Evolutionary conservation across 2,113 vertebrate species (phyloP).

Genomic region (Corydoras maculifer): DNA sequence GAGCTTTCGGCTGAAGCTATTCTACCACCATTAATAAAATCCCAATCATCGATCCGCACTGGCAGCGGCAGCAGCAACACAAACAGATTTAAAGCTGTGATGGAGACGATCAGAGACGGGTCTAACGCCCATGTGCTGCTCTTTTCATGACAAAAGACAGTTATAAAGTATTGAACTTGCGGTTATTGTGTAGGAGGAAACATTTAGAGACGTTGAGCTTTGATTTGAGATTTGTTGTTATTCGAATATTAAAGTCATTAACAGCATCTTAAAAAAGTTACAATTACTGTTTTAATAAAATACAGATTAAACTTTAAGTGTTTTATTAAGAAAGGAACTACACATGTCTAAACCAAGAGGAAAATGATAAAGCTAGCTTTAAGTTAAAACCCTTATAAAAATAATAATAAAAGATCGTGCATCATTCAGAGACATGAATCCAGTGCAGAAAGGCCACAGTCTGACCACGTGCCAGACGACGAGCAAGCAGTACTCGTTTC

Average conservation of each 20-base stretch:
- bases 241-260: no score
- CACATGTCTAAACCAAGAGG: no score
- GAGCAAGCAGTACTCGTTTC: constrained; percentile 8
- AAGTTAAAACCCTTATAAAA: background rate
- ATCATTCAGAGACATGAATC: no score
- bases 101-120: background rate
- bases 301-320: no score
- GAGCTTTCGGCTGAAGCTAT: background rate
- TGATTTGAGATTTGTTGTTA: no score
- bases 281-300: no score
- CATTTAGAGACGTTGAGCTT: no score
- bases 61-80: background rate
- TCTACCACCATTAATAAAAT: constrained; percentile 28
- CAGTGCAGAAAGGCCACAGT: background rate
- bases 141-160: no score
- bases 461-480: constrained; percentile 12
- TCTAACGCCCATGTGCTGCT: background rate
- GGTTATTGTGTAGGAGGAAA: no score
- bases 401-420: background rate
- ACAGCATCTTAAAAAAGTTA: no score
- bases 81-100: constrained; percentile 9
- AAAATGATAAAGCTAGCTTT: no score
- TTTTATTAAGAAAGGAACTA: background rate
- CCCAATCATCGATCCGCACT: constrained; percentile 31
- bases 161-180: no score